phyloP scores from a whole-genome alignment of 2,888 invertebrate species.

The Aphelenchoides bicaudatus region DNA sequence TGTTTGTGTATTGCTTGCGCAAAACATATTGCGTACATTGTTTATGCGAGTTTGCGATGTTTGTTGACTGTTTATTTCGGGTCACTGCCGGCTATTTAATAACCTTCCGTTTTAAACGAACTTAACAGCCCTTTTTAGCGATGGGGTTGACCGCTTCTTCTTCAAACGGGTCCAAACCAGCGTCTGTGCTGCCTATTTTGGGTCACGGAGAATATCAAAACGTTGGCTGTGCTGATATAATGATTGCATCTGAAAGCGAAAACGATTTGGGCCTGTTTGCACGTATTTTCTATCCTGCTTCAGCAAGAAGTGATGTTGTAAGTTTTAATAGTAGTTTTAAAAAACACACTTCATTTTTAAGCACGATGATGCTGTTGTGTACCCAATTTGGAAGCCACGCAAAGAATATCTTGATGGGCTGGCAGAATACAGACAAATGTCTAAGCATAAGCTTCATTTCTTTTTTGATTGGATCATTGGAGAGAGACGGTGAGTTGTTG shows the following conservation, averaged over 20 bases:
- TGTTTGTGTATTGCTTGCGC: too few species aligned
- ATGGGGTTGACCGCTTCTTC: conserved; percentile 28
- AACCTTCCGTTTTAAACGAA: too few species aligned
- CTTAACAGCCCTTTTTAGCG: too few species aligned
- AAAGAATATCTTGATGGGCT: conserved; percentile 67
- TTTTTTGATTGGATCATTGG: conserved; percentile 52
- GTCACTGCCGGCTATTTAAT: too few species aligned
- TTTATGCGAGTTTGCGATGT: too few species aligned
- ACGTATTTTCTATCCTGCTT: conserved; percentile 68
- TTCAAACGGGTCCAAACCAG: conserved; percentile 12
- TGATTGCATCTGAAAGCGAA: conserved; percentile 24
- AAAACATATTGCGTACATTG: too few species aligned
- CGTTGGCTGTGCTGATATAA: conserved; percentile 67
- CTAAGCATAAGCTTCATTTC: conserved; percentile 46
- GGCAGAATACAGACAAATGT: conserved; percentile 61
- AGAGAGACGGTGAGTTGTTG: conserved; percentile 39
- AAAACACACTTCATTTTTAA: conserved; percentile 21
- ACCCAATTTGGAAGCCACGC: conserved; percentile 67
- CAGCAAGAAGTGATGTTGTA: conserved; percentile 51
- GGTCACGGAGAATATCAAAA: conserved; percentile 63
- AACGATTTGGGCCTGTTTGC: conserved; percentile 65
- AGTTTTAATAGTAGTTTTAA: background rate
- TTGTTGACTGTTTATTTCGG: too few species aligned
- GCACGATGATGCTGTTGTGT: conserved; percentile 62
- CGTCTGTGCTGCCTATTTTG: conserved; percentile 28